A percentile compares a stretch with the other conserved stretches of the same genome.
Evolutionary conservation across 2,888 invertebrate genomes (phyloP).

Genomic region (Anarsia innoxiella): DNA sequence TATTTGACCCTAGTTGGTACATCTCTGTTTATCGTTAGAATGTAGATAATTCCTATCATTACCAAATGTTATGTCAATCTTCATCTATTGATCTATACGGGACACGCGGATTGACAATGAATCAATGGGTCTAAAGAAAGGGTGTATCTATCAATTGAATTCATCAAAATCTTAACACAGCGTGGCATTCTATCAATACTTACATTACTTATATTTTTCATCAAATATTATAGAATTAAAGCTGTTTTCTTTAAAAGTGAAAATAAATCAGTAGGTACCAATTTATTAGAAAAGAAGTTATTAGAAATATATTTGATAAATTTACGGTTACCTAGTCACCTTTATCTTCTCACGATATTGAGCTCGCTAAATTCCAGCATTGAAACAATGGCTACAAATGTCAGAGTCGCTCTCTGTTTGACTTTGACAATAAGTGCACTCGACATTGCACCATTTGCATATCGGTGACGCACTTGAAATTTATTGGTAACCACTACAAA

Average conservation of each 20-base stretch:
- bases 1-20: no score
- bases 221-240: no score
- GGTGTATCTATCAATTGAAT: slow-evolving; percentile 25
- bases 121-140: slow-evolving; percentile 30
- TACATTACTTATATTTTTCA: no score
- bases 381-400: slow-evolving; percentile 58
- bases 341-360: slow-evolving; percentile 11
- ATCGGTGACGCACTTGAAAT: slow-evolving; percentile 40
- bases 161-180: slow-evolving; percentile 22
- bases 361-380: slow-evolving; percentile 22
- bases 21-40: no score
- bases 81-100: slow-evolving; percentile 54
- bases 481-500: neutral
- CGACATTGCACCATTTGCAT: slow-evolving; percentile 55
- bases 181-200: no score
- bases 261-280: no score
- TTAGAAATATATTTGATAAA: no score
- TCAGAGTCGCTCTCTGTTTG: slow-evolving; percentile 40
- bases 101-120: slow-evolving; percentile 45
- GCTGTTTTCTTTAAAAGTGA: no score
- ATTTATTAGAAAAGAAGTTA: neutral
- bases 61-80: slow-evolving; percentile 46
- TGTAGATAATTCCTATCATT: slow-evolving; percentile 11
- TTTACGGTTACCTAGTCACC: no score
- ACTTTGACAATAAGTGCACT: slow-evolving; percentile 48